Conservation (phyloP, 1,140 invertebrate species). For the Microplitis demolitor region DNA sequence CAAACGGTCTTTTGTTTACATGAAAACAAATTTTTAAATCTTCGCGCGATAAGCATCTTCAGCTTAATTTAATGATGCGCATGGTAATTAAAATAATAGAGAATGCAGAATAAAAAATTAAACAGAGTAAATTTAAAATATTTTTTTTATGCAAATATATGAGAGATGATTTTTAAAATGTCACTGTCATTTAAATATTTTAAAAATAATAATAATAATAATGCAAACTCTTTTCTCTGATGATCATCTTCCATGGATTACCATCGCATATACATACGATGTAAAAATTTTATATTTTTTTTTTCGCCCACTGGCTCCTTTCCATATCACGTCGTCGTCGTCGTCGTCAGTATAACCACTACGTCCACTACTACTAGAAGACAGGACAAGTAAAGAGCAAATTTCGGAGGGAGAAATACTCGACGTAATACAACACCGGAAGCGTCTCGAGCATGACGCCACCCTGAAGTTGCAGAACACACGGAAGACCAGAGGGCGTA, state of each 20-base stretch:
- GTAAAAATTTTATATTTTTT: background rate
- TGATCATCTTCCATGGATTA: no score
- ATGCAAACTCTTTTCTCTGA: no score
- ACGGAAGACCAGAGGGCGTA: slow-evolving; percentile 29
- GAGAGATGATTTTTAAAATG: no score
- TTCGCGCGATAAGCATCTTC: no score
- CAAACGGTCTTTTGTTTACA: background rate
- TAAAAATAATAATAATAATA: no score
- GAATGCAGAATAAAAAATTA: no score
- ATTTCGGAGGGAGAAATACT: slow-evolving; percentile 32
- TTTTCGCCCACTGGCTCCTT: background rate
- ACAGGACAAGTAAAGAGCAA: slow-evolving; percentile 7
- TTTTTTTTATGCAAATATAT: no score
- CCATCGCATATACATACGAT: no score
- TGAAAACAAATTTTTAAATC: background rate
- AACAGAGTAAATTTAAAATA: no score
- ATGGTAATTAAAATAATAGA: no score
- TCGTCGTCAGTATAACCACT: background rate
- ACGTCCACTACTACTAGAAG: background rate
- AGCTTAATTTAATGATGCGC: no score
- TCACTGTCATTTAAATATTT: no score
- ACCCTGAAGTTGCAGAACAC: slow-evolving; percentile 62
- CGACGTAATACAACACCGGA: slow-evolving; percentile 62
- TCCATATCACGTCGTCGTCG: background rate
- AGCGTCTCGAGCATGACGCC: slow-evolving; percentile 63